Percentiles rank a stretch among this genome's conserved stretches.
These are phyloP conservation scores for Jordanella pulchra DNA, from an alignment of 2,797 vertebrate species.

Conservation along the genomic window DNA sequence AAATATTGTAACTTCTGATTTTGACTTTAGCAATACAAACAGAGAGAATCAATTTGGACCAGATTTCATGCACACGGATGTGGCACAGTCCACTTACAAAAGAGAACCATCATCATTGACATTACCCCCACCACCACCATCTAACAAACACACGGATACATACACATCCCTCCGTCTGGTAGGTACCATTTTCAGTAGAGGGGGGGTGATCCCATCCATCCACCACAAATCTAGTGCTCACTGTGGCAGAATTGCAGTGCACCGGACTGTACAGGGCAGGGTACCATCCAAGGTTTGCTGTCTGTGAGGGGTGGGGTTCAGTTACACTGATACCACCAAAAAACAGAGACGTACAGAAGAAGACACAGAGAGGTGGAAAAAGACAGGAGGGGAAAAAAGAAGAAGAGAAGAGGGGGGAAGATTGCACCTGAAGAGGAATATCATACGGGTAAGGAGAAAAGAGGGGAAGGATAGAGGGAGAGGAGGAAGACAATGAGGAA, in stretches of 20 bases:
- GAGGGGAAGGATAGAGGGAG: constrained; percentile 58
- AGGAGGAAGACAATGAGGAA: constrained; percentile 63
- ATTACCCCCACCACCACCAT: constrained; percentile 37
- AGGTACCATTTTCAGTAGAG: constrained; percentile 70
- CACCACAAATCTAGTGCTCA: constrained; percentile 71
- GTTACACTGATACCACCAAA: constrained; percentile 76
- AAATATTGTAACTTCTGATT: constrained; percentile 10
- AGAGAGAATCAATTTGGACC: constrained; percentile 31
- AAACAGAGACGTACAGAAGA: constrained; percentile 47
- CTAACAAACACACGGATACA: too few species aligned
- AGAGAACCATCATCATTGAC: constrained; percentile 43
- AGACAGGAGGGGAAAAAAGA: constrained; percentile 54
- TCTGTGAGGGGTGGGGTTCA: constrained; percentile 84
- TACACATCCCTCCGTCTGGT: constrained; percentile 58
- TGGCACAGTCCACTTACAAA: constrained; percentile 72
- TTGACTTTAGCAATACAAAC: constrained; percentile 23
- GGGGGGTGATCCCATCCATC: constrained; percentile 66
- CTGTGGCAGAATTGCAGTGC: constrained; percentile 82
- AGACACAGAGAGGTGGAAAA: constrained; percentile 60
- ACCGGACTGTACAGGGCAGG: constrained; percentile 78
- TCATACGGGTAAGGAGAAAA: constrained; percentile 80
- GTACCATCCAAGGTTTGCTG: constrained; percentile 78
- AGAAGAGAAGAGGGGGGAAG: constrained; percentile 77
- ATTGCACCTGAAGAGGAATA: constrained; percentile 79
- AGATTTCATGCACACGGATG: constrained; percentile 20